Evolutionary conservation across 2,797 vertebrate species (phyloP).

Genomic region (Siniperca undulata): DNA sequence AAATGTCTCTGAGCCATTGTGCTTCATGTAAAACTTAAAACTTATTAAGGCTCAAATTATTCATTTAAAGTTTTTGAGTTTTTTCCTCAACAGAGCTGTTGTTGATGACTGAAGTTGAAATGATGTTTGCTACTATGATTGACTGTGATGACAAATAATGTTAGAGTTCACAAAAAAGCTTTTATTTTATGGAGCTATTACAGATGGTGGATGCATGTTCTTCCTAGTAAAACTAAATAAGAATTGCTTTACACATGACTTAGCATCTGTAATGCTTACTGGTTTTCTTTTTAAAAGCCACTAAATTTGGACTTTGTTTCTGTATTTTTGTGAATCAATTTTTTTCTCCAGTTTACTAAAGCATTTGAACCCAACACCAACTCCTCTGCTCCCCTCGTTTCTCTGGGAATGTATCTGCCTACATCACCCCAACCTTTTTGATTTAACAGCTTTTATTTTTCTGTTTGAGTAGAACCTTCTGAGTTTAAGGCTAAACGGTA

Average conservation of each 20-base stretch:
- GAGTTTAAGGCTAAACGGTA: neutral
- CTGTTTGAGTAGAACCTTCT: neutral
- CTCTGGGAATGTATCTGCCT: conserved; percentile 7
- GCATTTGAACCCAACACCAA: neutral
- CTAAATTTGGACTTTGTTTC: neutral
- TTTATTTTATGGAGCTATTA: neutral
- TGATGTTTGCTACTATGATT: neutral
- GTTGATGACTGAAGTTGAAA: too few species aligned
- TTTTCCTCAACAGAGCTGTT: neutral
- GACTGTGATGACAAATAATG: neutral
- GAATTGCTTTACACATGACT: neutral
- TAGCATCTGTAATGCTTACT: neutral
- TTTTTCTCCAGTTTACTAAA: neutral
- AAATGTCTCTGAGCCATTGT: neutral
- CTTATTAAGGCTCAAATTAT: neutral
- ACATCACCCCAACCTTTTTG: too few species aligned
- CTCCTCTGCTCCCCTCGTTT: neutral
- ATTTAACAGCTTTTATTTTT: neutral
- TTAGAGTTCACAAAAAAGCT: neutral
- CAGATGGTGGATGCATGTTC: neutral
- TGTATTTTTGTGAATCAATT: neutral
- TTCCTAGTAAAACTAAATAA: neutral
- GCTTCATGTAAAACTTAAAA: neutral
- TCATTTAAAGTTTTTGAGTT: too few species aligned
- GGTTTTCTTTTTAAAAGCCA: neutral